These are phyloP conservation scores for Thamnaconus septentrionalis DNA, from an alignment of 2,113 vertebrate genomes.

Conservation along the genomic window DNA sequence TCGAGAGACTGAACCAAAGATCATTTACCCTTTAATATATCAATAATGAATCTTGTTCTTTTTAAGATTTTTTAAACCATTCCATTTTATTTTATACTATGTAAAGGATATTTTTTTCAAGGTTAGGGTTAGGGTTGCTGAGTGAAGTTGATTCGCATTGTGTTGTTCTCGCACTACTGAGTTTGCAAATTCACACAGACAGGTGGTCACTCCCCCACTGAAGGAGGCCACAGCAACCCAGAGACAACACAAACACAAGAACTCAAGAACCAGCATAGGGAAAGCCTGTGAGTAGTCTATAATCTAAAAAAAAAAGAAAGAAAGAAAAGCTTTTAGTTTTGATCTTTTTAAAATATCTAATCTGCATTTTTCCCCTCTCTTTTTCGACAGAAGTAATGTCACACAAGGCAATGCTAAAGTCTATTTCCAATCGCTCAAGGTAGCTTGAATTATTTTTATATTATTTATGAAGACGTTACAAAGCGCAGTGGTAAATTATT, in stretches of 20 bases:
- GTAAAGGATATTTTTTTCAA: not conserved
- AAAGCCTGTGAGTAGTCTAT: constrained; percentile 38
- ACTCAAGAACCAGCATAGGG: constrained; percentile 6
- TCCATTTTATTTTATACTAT: no score
- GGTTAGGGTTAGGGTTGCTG: no score
- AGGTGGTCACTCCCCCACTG: constrained; percentile 31
- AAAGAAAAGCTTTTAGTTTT: no score
- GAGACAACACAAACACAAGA: constrained; percentile 67
- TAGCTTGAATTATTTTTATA: not conserved
- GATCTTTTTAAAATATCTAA: not conserved
- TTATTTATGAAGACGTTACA: not conserved
- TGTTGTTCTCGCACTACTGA: constrained; percentile 15
- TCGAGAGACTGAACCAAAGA: no score
- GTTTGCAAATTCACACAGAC: constrained; percentile 44
- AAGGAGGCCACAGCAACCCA: constrained; percentile 59
- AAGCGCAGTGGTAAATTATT: no score
- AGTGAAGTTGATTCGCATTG: constrained; percentile 20
- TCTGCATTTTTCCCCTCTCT: not conserved
- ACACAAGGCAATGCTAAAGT: constrained; percentile 17
- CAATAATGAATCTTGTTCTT: no score
- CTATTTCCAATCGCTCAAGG: constrained; percentile 35
- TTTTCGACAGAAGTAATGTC: constrained; percentile 49
- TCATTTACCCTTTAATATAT: no score
- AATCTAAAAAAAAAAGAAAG: not conserved
- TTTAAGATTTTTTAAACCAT: no score